Conservation (phyloP, 53 echinoderm and acorn worm genomes). For the Apostichopus leukothele region DNA sequence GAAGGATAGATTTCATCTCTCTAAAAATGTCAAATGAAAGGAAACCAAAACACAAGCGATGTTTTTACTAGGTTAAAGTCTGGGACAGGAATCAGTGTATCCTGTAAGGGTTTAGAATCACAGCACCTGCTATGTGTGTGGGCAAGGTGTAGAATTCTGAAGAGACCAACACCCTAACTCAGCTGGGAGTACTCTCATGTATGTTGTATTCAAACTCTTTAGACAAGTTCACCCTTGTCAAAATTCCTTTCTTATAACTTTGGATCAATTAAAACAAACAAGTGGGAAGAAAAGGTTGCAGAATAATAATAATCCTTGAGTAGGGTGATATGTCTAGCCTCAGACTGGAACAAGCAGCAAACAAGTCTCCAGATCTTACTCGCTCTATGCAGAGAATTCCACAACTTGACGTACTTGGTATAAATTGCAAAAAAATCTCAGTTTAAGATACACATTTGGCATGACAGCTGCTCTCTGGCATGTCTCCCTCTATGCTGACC, state of each 20-base stretch:
- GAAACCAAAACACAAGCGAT: slow-evolving; percentile 10
- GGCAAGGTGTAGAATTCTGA: slow-evolving; percentile 10
- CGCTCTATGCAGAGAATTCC: too few relatives aligned
- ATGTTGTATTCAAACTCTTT: neutral
- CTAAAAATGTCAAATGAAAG: slow-evolving; percentile 13
- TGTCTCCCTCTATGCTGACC: too few relatives aligned
- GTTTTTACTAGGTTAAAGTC: slow-evolving; percentile 35
- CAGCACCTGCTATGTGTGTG: slow-evolving; percentile 21
- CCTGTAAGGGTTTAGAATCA: neutral
- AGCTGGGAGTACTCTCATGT: neutral
- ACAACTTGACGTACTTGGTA: too few relatives aligned
- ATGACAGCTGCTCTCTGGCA: too few relatives aligned
- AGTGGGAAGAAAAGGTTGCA: neutral
- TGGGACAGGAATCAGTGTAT: neutral
- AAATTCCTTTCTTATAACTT: neutral
- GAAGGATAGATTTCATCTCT: neutral
- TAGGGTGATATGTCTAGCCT: neutral
- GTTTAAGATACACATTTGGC: too few relatives aligned
- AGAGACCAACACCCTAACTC: neutral
- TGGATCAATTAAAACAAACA: neutral
- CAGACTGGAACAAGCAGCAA: too few relatives aligned
- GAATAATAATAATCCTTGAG: neutral
- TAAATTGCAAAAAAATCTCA: too few relatives aligned
- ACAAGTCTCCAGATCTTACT: too few relatives aligned
- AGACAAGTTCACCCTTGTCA: neutral